Evolutionary conservation across 2,113 vertebrate genomes (phyloP).

Genomic region (Erythrocercus mccallii): DNA sequence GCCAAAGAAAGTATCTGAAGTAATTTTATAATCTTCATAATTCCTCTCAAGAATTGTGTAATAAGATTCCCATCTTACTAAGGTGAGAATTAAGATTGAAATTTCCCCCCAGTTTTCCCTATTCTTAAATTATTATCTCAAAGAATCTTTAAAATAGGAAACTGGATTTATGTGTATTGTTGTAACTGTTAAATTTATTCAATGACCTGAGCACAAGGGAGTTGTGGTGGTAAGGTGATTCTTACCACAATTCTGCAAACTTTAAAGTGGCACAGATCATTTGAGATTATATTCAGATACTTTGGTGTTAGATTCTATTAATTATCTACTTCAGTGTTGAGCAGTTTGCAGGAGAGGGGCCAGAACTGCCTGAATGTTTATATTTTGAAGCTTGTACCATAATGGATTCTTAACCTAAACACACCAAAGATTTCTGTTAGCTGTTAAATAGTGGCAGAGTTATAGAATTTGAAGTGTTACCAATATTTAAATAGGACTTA

Average conservation of each 20-base stretch:
- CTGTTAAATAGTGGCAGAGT: constrained; percentile 63
- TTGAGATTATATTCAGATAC: not conserved
- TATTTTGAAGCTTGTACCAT: constrained; percentile 52
- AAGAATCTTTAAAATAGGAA: not conserved
- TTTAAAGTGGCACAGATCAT: not conserved
- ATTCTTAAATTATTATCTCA: not conserved
- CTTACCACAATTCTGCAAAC: not conserved
- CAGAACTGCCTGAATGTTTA: constrained; percentile 65
- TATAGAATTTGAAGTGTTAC: constrained; percentile 57
- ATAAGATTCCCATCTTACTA: not conserved
- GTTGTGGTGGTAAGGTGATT: not conserved
- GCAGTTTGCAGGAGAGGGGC: constrained; percentile 8
- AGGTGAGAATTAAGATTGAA: not conserved
- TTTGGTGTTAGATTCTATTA: not conserved
- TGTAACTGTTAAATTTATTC: not conserved
- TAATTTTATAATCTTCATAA: not conserved
- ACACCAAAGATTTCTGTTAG: constrained; percentile 78
- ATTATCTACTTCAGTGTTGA: not conserved
- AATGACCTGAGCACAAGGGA: not conserved
- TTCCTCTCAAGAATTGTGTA: not conserved
- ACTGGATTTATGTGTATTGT: not conserved
- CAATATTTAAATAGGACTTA: constrained; percentile 70
- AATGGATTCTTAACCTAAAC: constrained; percentile 66
- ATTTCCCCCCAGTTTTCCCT: not conserved
- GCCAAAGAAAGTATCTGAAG: constrained; percentile 46